Evolutionary conservation across 2,797 vertebrate species (phyloP).

Genomic region (Centropyge bicolor): DNA sequence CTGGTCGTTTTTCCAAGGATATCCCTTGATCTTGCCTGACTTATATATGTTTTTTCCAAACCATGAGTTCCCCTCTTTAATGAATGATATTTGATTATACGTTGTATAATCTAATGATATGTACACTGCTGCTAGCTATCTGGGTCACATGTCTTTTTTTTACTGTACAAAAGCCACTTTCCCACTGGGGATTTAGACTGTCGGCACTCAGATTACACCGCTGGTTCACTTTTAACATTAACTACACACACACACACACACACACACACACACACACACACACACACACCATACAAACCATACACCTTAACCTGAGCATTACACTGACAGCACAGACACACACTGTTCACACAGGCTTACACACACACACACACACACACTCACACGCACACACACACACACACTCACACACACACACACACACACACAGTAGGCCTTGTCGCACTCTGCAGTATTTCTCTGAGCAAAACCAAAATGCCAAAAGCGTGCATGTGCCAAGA

Average conservation of each 20-base stretch:
- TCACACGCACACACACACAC: conserved; percentile 9
- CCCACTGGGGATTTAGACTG: conserved; percentile 61
- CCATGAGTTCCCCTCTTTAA: conserved; percentile 28
- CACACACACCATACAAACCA: conserved; percentile 56
- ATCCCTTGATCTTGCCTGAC: conserved; percentile 31
- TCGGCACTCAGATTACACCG: conserved; percentile 67
- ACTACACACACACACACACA: conserved; percentile 28
- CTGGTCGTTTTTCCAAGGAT: conserved; percentile 40
- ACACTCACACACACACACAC: conserved; percentile 12
- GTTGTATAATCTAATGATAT: conserved; percentile 59
- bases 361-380: conserved; percentile 6
- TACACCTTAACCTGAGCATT: conserved; percentile 53
- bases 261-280: conserved; percentile 43
- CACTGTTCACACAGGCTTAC: conserved; percentile 58
- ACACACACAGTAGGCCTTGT: conserved; percentile 13
- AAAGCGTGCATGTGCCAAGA: conserved; percentile 63
- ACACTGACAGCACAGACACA: conserved; percentile 38
- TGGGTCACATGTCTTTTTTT: conserved; percentile 48
- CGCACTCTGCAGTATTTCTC: conserved; percentile 40
- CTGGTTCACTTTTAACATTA: conserved; percentile 67
- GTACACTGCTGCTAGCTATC: conserved; percentile 45
- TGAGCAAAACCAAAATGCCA: conserved; percentile 64
- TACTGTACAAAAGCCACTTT: conserved; percentile 62
- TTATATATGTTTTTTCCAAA: conserved; percentile 30
- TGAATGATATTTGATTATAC: conserved; percentile 62